Evolutionary conservation across 2,888 invertebrate genomes (phyloP), one percentile per base, ranked within the genome.

Genomic region (Himalopsyche kuldschensis): DNA sequence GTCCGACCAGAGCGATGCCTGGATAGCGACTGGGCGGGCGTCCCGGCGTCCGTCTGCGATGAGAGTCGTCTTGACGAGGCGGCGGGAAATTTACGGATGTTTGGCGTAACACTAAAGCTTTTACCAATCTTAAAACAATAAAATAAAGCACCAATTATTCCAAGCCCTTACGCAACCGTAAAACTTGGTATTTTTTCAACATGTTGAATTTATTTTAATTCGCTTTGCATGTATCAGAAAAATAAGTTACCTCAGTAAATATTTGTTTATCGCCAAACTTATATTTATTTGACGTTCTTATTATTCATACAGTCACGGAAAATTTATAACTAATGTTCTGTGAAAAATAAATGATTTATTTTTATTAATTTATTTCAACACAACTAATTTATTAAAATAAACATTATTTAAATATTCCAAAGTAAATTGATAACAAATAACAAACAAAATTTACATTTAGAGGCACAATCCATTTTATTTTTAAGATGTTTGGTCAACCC

Each of bases 1-100:
- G 83, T 83, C 83, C 27, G 41, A 17, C 48, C 83, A 75, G 63
- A 76, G 55, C 79, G 80, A 77, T 77, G 79, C 79, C 83, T 77
- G 80, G 76, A 69, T 46, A 75, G 75, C 80, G 83, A 76, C 76
- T 76, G 76, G 15, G 79, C 48, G 27, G 15, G 79, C 48, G 27
- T 35, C 80, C 32, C 32, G 47, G 80, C 47, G 63, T 63, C 31
- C 69, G 78, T 20, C 27, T 47, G 46, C 27, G 69, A 63, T 31
- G 69, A 24, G 69, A 30, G 27, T n/a, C 76, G 76, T 32, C 35
- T 32, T 20, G 35, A 41, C 35, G 76, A 8, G 24, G 31, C 35
- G 24, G 31, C 76, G 32, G 76, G 35, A 41, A 32, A 41, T 41
- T 15, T 41, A 15, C 41, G 41, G 41, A 41, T 41, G 41, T 41